These are phyloP conservation scores for Carcinoscorpius rotundicauda DNA, from an alignment of 1,140 invertebrate genomes.

Conservation along the genomic window DNA sequence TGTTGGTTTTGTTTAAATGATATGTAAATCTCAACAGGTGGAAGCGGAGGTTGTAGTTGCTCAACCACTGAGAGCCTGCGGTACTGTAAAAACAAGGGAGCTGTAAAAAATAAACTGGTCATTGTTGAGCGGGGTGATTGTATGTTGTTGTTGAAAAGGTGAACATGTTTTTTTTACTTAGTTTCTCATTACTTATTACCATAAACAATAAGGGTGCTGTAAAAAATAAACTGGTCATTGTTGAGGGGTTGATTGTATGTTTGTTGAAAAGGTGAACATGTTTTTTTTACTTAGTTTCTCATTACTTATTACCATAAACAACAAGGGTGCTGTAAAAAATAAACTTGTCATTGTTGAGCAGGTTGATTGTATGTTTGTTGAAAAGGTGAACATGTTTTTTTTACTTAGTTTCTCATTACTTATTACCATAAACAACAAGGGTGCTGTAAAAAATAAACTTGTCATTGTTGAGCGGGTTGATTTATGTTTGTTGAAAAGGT, in stretches of 20 bases:
- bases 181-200: constrained; percentile 19
- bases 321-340: background rate
- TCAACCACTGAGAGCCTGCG: constrained; percentile 55
- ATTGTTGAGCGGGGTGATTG: constrained; percentile 79
- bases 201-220: constrained; percentile 47
- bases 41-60: constrained; percentile 48
- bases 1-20: background rate
- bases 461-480: no score
- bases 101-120: constrained; percentile 59
- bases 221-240: constrained; percentile 64
- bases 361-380: background rate
- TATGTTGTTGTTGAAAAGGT: constrained; percentile 93
- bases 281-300: background rate
- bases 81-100: constrained; percentile 44
- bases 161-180: constrained; percentile 1
- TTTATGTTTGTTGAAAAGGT: no score
- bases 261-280: constrained; percentile 67
- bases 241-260: constrained; percentile 92
- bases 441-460: no score
- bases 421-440: no score
- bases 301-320: background rate
- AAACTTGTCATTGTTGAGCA: background rate
- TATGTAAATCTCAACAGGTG: constrained; percentile 39
- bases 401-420: no score
- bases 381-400: no score